phyloP scores from a whole-genome alignment of 1,140 invertebrate genomes.

The Tetraneura akinire region DNA sequence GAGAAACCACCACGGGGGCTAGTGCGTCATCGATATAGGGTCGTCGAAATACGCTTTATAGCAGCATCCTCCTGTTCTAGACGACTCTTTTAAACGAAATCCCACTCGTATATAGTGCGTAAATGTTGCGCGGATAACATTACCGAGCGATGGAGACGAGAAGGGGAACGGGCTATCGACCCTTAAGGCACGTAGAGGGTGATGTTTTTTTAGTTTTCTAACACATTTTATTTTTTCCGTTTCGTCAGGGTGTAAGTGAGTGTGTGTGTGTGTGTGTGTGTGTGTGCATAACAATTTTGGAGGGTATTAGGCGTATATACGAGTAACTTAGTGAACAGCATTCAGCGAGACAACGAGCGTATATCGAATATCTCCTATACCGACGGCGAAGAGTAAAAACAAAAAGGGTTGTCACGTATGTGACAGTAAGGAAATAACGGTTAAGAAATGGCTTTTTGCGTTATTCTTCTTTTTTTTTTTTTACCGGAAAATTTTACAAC shows the following conservation, averaged over 20 bases:
- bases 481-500: not conserved
- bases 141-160: not conserved
- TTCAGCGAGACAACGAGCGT: not conserved
- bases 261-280: not conserved
- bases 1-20: not conserved
- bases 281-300: constrained; percentile 18
- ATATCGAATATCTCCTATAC: constrained; percentile 36
- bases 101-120: not conserved
- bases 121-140: constrained; percentile 11
- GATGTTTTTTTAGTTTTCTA: constrained; percentile 25
- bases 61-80: not conserved
- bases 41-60: not conserved
- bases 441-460: constrained; percentile 25
- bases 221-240: constrained; percentile 14
- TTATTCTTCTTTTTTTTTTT: not conserved
- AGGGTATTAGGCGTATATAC: constrained; percentile 10
- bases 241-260: not conserved
- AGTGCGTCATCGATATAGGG: constrained; percentile 22
- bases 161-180: constrained; percentile 21
- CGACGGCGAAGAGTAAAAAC: not conserved
- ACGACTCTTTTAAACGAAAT: constrained; percentile 30
- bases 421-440: not conserved
- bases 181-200: constrained; percentile 19
- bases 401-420: constrained; percentile 23
- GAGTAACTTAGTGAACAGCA: not conserved